phyloP scores from a whole-genome alignment of 37 sponge, comb jelly and placozoan genomes.

The Cliona cf. orientalis region DNA sequence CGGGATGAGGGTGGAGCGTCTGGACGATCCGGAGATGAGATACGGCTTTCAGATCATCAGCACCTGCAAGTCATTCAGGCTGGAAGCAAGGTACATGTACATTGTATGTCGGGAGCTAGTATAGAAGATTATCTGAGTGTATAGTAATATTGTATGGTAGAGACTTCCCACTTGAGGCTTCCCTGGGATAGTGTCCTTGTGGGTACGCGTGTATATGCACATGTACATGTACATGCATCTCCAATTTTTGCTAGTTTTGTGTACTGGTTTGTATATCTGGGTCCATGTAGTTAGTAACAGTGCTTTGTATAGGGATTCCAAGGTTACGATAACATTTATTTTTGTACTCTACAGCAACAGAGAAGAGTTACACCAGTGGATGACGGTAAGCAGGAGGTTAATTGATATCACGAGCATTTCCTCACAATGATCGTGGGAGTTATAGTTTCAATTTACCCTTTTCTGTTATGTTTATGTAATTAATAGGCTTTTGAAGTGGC shows the following conservation, averaged over 20 bases:
- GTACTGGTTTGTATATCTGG: no score
- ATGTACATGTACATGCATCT: no score
- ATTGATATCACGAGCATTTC: no score
- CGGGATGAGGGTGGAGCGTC: constrained; percentile 71
- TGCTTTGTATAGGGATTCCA: no score
- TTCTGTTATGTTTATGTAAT: background rate
- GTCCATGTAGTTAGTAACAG: no score
- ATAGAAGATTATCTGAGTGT: background rate
- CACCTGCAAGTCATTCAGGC: constrained; percentile 82
- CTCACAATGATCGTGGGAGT: background rate
- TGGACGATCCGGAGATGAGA: constrained; percentile 81
- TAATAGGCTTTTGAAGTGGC: constrained; percentile 47
- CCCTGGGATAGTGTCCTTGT: background rate
- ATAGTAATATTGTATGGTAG: no score
- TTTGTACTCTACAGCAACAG: constrained; percentile 20
- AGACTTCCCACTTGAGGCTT: no score
- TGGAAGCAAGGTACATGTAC: constrained; percentile 62
- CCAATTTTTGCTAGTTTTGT: no score
- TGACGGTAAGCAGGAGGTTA: constrained; percentile 2
- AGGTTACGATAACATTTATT: no score
- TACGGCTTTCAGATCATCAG: constrained; percentile 77
- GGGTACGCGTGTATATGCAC: constrained; percentile 4
- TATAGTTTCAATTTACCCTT: background rate
- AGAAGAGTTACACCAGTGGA: constrained; percentile 58
- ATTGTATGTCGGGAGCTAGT: no score